Conservation (phyloP, 2,113 vertebrate genomes). For the Cheirogaleus medius region DNA sequence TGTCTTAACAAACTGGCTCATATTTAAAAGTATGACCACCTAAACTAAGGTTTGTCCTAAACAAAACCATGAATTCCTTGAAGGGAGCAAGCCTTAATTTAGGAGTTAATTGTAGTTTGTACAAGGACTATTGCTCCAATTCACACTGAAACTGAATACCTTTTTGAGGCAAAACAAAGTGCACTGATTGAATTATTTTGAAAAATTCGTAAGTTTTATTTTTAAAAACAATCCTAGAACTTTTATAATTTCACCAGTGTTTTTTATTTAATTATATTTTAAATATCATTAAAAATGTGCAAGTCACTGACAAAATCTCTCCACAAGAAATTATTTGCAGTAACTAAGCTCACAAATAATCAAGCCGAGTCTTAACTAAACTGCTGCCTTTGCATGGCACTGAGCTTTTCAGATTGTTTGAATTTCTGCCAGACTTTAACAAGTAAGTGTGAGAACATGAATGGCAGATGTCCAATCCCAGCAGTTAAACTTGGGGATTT, state of each 20-base stretch:
- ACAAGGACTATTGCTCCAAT: neutral
- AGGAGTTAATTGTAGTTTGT: neutral
- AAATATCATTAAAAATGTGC: neutral
- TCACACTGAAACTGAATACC: neutral
- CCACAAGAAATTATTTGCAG: neutral
- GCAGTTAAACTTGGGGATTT: neutral
- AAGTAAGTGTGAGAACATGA: neutral
- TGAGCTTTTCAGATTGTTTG: neutral
- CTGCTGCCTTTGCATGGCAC: neutral
- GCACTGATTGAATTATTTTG: neutral
- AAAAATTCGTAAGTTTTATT: neutral
- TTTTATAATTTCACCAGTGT: neutral
- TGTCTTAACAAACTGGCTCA: neutral
- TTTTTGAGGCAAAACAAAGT: neutral
- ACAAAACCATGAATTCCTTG: neutral
- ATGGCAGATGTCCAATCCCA: neutral
- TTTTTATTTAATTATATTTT: neutral
- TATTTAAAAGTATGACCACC: neutral
- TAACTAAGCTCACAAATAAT: neutral
- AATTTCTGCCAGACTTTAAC: constrained; percentile 26
- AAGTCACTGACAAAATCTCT: neutral
- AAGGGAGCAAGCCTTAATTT: neutral
- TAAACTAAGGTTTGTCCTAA: neutral
- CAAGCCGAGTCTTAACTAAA: neutral
- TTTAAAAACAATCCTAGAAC: neutral